phyloP scores from a whole-genome alignment of 2,888 invertebrate species.

The Erebia ligea region DNA sequence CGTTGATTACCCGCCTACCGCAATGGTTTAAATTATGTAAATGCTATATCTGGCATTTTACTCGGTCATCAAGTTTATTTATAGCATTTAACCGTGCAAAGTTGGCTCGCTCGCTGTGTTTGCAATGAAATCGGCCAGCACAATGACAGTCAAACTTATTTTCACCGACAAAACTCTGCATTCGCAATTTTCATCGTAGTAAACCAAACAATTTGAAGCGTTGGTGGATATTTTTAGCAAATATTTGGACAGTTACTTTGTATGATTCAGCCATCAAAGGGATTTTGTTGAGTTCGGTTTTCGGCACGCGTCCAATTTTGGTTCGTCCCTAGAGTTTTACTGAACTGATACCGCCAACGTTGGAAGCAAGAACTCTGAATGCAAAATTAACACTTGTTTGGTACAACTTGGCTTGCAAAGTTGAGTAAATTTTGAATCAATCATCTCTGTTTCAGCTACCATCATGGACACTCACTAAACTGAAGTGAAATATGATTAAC shows the following conservation, averaged over 20 bases:
- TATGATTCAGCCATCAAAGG: slow-evolving; percentile 26
- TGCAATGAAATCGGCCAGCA: slow-evolving; percentile 28
- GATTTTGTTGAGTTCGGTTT: slow-evolving; percentile 26
- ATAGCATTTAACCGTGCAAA: slow-evolving; percentile 31
- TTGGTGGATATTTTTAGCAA: slow-evolving; percentile 27
- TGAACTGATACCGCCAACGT: slow-evolving; percentile 8
- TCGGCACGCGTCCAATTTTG: slow-evolving; percentile 27
- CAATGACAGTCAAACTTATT: slow-evolving; percentile 35
- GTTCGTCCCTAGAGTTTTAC: slow-evolving; percentile 18
- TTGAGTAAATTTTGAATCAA: too few relatives aligned
- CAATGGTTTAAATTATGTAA: slow-evolving; percentile 13
- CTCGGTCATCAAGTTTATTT: slow-evolving; percentile 18
- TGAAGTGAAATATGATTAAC: too few relatives aligned
- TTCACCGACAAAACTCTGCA: slow-evolving; percentile 34
- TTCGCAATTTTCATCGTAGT: slow-evolving; percentile 29
- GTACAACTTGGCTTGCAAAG: too few relatives aligned
- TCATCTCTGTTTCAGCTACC: too few relatives aligned
- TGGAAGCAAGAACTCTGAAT: slow-evolving; percentile 15
- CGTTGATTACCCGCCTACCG: background rate
- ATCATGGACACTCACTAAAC: too few relatives aligned
- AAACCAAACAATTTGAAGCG: slow-evolving; percentile 29
- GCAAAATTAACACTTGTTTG: slow-evolving; percentile 13
- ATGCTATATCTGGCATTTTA: slow-evolving; percentile 9
- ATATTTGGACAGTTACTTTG: slow-evolving; percentile 26
- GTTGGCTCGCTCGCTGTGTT: slow-evolving; percentile 31